Conservation (phyloP, 2,797 vertebrate species). For the Anguilla marmorata region DNA sequence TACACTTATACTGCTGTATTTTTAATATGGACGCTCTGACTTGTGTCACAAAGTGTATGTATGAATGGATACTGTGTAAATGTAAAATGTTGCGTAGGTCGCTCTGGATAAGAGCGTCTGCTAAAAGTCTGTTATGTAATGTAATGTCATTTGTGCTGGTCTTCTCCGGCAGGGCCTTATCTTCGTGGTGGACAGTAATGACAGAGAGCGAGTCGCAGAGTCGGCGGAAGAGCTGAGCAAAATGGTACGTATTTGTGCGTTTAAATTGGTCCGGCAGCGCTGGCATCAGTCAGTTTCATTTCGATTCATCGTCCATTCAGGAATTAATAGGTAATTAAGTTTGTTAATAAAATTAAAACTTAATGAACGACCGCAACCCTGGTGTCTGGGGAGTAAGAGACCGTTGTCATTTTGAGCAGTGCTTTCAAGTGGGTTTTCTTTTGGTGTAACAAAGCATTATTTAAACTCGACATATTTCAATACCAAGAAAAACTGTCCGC, state of each 20-base stretch:
- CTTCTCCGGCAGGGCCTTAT: conserved; percentile 78
- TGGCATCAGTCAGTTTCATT: background rate
- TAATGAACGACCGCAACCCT: background rate
- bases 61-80: too few relatives aligned
- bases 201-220: conserved; percentile 83
- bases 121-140: too few relatives aligned
- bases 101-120: too few relatives aligned
- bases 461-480: background rate
- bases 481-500: background rate
- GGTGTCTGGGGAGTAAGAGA: too few relatives aligned
- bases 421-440: background rate
- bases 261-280: background rate
- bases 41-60: background rate
- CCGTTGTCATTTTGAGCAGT: background rate
- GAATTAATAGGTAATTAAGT: background rate
- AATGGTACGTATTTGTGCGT: conserved; percentile 73
- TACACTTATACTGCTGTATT: background rate
- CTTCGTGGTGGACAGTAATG: conserved; percentile 93
- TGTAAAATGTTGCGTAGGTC: too few relatives aligned
- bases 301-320: background rate
- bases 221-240: conserved; percentile 85
- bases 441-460: background rate
- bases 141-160: background rate
- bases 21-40: background rate
- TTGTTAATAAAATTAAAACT: background rate